phyloP scores from a whole-genome alignment of 2,113 vertebrate species.

The Colius striatus region DNA sequence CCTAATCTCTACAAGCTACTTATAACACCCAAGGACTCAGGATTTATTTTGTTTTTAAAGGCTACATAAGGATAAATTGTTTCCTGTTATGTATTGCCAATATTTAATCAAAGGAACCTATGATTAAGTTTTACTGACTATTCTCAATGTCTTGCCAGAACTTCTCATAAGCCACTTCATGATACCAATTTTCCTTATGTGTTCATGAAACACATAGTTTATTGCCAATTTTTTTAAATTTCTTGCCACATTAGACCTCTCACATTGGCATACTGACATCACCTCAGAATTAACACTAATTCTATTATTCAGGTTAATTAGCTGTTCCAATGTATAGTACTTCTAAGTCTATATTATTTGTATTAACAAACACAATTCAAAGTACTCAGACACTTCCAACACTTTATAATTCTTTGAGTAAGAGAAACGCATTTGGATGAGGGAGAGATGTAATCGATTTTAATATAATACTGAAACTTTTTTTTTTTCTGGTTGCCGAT shows the following conservation, averaged over 20 bases:
- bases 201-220: neutral
- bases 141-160: neutral
- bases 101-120: neutral
- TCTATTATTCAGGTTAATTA: neutral
- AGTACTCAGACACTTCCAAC: neutral
- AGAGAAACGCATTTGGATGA: neutral
- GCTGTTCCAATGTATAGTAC: neutral
- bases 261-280: neutral
- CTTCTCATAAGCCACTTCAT: neutral
- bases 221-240: neutral
- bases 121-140: neutral
- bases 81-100: neutral
- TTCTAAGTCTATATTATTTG: neutral
- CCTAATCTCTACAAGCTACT: neutral
- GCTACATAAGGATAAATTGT: neutral
- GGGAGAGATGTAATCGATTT: neutral
- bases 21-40: neutral
- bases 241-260: neutral
- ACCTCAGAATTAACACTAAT: neutral
- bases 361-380: neutral
- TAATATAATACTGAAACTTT: neutral
- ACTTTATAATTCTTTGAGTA: neutral
- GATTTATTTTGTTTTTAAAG: slow-evolving; percentile 10
- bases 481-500: neutral
- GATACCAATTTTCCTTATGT: too few relatives aligned